phyloP scores from a whole-genome alignment of 2,797 vertebrate genomes.

The Setipinna tenuifilis region DNA sequence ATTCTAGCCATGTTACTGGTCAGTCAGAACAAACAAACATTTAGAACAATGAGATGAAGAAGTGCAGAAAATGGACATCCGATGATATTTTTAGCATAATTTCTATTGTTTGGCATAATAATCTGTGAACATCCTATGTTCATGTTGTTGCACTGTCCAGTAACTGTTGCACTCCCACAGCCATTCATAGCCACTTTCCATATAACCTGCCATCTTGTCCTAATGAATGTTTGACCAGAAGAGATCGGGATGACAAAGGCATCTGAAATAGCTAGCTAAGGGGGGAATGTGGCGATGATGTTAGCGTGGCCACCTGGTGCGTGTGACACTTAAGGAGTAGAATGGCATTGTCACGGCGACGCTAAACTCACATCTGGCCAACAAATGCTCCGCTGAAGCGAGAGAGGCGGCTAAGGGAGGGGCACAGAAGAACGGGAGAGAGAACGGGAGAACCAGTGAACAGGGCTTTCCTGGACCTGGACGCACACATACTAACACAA shows the following conservation, averaged over 20 bases:
- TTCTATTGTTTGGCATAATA: not conserved
- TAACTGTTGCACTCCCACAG: not conserved
- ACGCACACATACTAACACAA: not conserved
- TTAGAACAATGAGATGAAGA: not conserved
- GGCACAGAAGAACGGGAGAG: not conserved
- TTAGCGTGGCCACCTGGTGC: not conserved
- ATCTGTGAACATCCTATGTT: not conserved
- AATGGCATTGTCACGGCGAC: constrained; percentile 28
- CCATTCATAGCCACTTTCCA: not conserved
- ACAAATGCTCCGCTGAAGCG: constrained; percentile 31
- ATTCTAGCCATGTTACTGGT: not conserved
- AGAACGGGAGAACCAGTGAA: not conserved
- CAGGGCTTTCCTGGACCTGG: no score
- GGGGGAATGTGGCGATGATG: constrained; percentile 27
- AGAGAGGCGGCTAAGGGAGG: not conserved
- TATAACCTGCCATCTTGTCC: not conserved
- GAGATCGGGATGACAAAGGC: not conserved
- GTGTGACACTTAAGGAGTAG: not conserved
- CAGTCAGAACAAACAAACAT: not conserved
- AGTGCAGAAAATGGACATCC: not conserved
- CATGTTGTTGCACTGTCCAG: not conserved
- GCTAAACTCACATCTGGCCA: constrained; percentile 41
- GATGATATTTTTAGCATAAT: not conserved
- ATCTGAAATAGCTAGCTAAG: not conserved
- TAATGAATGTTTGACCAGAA: not conserved